Conservation (phyloP, 2,888 invertebrate species). For the Amblyjoppa fuscipennis region DNA sequence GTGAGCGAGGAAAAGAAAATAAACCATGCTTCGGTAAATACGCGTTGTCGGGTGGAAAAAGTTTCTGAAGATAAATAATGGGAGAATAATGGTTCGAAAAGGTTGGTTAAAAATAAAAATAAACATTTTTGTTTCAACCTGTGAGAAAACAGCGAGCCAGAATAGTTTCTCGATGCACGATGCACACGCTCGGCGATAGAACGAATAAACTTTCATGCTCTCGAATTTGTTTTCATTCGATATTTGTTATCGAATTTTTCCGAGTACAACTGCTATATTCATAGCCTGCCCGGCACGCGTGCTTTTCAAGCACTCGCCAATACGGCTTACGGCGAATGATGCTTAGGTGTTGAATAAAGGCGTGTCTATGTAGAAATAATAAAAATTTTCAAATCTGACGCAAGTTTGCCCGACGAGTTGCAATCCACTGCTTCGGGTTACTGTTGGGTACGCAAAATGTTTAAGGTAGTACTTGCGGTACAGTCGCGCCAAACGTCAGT, state of each 20-base stretch:
- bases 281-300: background rate
- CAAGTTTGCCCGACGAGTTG: background rate
- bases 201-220: background rate
- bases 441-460: too few relatives aligned
- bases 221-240: background rate
- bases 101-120: background rate
- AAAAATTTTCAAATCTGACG: background rate
- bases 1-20: background rate
- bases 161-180: background rate
- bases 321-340: background rate
- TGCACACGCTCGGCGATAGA: background rate
- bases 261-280: background rate
- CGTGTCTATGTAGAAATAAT: background rate
- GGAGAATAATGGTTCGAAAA: background rate
- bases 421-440: background rate
- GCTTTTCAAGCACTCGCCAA: background rate
- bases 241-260: background rate
- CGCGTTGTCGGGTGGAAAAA: background rate
- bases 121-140: background rate
- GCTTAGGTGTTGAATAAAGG: background rate
- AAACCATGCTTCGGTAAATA: background rate
- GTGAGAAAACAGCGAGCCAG: constrained; percentile 33
- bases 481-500: too few relatives aligned
- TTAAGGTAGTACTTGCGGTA: too few relatives aligned
- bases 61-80: background rate